Evolutionary conservation across 2,797 vertebrate genomes (phyloP).

Genomic region (Takifugu rubripes): DNA sequence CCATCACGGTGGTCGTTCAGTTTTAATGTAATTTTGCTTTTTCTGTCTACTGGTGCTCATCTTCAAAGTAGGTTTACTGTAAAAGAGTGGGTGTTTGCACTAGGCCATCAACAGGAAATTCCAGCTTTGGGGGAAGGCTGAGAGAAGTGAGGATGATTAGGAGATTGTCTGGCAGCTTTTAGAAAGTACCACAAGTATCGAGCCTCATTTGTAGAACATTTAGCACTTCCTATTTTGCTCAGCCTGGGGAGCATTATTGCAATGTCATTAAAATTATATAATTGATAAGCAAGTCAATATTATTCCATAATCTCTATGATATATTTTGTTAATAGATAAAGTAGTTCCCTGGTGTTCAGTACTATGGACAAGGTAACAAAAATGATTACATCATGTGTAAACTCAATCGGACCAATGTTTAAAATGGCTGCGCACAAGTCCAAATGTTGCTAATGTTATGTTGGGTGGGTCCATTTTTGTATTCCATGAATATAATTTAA

Average conservation of each 20-base stretch:
- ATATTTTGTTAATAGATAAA: too few relatives aligned
- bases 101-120: conserved; percentile 79
- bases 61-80: conserved; percentile 64
- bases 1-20: conserved; percentile 27
- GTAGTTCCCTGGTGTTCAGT: too few relatives aligned
- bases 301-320: too few relatives aligned
- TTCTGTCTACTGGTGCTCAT: conserved; percentile 41
- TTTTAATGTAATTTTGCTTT: conserved; percentile 24
- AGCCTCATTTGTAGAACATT: conserved; percentile 14
- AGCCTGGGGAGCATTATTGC: too few relatives aligned
- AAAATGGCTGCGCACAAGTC: too few relatives aligned
- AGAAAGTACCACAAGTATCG: conserved; percentile 50
- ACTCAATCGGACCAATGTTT: too few relatives aligned
- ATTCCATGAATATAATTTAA: neutral
- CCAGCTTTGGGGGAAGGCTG: conserved; percentile 65
- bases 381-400: too few relatives aligned
- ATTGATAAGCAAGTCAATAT: too few relatives aligned
- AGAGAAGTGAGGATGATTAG: conserved; percentile 45
- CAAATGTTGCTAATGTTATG: too few relatives aligned
- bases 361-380: too few relatives aligned
- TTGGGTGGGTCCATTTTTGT: neutral
- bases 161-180: conserved; percentile 49
- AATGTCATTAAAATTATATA: too few relatives aligned
- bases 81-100: conserved; percentile 61
- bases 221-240: too few relatives aligned